Percentiles rank a stretch among this genome's conserved stretches.
Conservation (phyloP, 2,797 vertebrate species). For the Notamacropus eugenii region DNA sequence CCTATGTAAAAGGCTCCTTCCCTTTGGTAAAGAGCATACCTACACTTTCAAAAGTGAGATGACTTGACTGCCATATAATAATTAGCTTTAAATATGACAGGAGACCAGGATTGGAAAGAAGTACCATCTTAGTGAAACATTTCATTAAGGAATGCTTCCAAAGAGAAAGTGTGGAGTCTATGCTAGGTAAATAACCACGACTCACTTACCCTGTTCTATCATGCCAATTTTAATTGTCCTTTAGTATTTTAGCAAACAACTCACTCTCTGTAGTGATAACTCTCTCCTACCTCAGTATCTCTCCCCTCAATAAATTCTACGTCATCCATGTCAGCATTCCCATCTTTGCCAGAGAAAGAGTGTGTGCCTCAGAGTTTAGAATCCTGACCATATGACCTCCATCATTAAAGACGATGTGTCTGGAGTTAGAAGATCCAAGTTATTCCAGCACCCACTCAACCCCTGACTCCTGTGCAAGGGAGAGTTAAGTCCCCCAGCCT, state of each 20-base stretch:
- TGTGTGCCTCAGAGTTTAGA: neutral
- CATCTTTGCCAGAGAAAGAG: neutral
- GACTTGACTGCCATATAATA: neutral
- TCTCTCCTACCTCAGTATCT: neutral
- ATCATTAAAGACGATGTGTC: neutral
- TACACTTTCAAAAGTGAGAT: slow-evolving; percentile 19
- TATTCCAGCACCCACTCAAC: neutral
- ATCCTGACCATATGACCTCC: neutral
- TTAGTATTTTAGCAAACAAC: neutral
- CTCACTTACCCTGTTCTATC: neutral
- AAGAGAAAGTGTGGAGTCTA: neutral
- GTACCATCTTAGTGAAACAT: neutral
- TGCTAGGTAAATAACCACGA: neutral
- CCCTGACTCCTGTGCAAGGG: neutral
- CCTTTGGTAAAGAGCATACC: neutral
- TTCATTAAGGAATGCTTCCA: neutral
- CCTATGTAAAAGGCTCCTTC: slow-evolving; percentile 9
- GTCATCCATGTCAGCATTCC: neutral
- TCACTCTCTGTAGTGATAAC: neutral
- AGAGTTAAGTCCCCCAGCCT: neutral
- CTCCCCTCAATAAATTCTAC: neutral
- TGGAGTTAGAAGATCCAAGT: neutral
- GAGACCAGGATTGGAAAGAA: neutral
- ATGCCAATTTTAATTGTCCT: neutral
- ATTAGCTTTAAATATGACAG: neutral